Evolutionary conservation across 2,797 vertebrate genomes (phyloP), one percentile per base, ranked within the genome.

Genomic region (Sebastes cheni): DNA sequence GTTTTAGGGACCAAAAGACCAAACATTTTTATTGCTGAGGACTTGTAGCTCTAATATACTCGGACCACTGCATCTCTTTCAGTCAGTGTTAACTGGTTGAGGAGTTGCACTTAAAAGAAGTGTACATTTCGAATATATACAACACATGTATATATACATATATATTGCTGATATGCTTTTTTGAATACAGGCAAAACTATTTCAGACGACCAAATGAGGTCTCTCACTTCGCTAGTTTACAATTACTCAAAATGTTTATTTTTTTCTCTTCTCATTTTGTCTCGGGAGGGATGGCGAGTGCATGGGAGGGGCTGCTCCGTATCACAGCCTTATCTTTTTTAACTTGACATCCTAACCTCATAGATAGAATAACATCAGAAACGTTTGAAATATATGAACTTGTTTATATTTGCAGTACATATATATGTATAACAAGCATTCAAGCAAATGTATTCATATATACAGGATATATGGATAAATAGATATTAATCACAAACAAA

Each of bases 1-100:
- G 97, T 98, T 98, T 96, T 99, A 98, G 98, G 98, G 98, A 99
- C 98, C 98, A 99, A 99, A 99, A 97, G 98, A 99, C 98, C 98
- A 99, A 99, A 99, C 97, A 95, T 99, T 99, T 99, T 98, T 97
- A 99, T 97, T 94, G 96, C 97, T 94, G 92, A 95, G 89, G 97
- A 99, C 97, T 98, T 92, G 94, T 98, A 99, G 97, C 97, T 97
- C 97, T 98, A 97, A 96, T 96, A 97, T 97, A 97, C 93, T 96
- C 91, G 96, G 97, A 96, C 94, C 93, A 98, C 97, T 95, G 96
- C 97, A 96, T 96, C 97, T 97, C 97, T 94, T 90, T 94, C 94
- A 96, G 91, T 86, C 97, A 97, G 97, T 96, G 97, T 95, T 95
- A 96, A 85, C 89, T 93, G 97, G 96, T 95, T 96, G 95, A 95